These are phyloP conservation scores for Apodemus speciosus DNA, from an alignment of 2,113 vertebrate species.

Conservation along the genomic window DNA sequence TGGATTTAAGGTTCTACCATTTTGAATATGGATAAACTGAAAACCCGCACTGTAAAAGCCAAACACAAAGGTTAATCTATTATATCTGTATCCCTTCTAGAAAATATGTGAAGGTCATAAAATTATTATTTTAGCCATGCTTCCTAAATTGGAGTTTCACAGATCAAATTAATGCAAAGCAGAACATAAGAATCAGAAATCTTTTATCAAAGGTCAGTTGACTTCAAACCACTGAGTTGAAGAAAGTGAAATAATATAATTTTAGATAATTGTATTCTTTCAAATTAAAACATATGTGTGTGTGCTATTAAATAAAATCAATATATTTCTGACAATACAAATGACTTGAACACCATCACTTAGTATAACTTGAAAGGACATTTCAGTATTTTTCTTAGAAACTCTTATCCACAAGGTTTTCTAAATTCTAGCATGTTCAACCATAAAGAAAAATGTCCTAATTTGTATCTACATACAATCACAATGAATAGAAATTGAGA, in stretches of 20 bases:
- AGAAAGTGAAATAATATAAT: neutral
- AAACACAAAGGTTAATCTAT: neutral
- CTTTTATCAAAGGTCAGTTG: neutral
- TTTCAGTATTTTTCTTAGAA: slow-evolving; percentile 2
- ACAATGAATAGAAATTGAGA: neutral
- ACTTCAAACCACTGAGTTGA: neutral
- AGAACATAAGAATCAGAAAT: neutral
- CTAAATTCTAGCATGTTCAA: neutral
- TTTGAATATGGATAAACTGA: slow-evolving; percentile 23
- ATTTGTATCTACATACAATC: neutral
- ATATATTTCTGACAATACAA: neutral
- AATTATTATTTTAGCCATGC: neutral
- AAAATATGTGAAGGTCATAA: neutral
- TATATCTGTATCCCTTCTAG: neutral
- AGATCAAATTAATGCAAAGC: slow-evolving; percentile 13
- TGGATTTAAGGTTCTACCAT: slow-evolving; percentile 18
- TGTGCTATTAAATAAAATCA: neutral
- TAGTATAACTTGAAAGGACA: neutral
- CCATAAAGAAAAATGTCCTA: neutral
- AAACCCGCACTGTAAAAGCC: slow-evolving; percentile 36
- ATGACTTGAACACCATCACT: neutral
- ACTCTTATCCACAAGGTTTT: neutral
- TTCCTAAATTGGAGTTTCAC: neutral
- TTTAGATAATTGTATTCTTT: neutral
- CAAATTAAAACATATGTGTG: neutral